Conservation (phyloP, 1,140 invertebrate species). For the Drosophila neocordata region DNA sequence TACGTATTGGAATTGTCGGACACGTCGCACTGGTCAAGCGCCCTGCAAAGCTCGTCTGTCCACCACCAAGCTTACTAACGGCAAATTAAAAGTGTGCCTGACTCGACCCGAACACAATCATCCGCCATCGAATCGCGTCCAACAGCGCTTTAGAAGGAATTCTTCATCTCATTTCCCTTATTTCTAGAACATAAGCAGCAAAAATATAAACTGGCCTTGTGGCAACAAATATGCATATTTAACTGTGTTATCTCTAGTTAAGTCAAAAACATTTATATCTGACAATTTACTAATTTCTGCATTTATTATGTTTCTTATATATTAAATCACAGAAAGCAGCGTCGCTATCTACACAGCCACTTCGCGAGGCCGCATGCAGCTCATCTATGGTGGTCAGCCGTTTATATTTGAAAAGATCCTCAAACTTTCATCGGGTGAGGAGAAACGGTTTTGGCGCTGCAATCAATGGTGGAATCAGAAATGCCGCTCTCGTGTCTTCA, state of each 20-base stretch:
- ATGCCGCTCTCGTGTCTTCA: conserved; percentile 79
- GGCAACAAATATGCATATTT: conserved; percentile 40
- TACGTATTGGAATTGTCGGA: conserved; percentile 77
- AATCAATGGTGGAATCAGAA: conserved; percentile 83
- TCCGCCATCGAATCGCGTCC: conserved; percentile 48
- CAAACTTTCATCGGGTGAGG: conserved; percentile 73
- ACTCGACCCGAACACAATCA: conserved; percentile 72
- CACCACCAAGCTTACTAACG: conserved; percentile 55
- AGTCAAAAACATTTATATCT: not conserved
- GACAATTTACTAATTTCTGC: conserved; percentile 25
- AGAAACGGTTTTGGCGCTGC: conserved; percentile 81
- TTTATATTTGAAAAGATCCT: conserved; percentile 82
- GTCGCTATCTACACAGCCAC: conserved; percentile 78
- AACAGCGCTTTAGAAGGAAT: conserved; percentile 10
- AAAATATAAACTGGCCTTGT: conserved; percentile 40
- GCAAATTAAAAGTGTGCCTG: conserved; percentile 58
- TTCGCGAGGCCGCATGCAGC: conserved; percentile 75
- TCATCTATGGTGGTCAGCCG: conserved; percentile 81
- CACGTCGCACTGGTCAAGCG: conserved; percentile 34
- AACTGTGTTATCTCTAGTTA: conserved; percentile 41
- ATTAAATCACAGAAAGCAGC: conserved; percentile 57
- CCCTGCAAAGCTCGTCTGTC: conserved; percentile 69
- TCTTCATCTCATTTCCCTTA: not conserved
- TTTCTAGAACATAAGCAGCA: conserved; percentile 41
- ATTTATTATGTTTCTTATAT: conserved; percentile 16